Evolutionary conservation across 2,113 vertebrate genomes (phyloP).

Genomic region (Pseudorectes ferrugineus): DNA sequence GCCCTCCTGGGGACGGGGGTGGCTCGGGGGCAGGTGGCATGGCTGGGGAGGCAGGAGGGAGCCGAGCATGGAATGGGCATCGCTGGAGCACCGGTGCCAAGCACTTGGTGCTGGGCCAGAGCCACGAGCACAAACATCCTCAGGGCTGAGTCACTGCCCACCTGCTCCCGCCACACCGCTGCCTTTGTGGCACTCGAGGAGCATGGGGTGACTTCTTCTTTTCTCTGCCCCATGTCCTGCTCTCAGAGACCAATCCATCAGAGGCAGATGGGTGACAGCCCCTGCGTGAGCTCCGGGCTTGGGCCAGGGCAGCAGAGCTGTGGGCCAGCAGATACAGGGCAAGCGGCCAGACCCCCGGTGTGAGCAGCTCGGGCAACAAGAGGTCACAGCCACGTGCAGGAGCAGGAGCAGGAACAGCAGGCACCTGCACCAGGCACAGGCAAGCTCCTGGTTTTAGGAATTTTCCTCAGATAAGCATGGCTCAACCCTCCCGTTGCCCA

Average conservation of each 20-base stretch:
- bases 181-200: background rate
- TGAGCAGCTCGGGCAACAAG: background rate
- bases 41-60: background rate
- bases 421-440: background rate
- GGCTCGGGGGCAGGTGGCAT: background rate
- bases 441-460: background rate
- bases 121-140: background rate
- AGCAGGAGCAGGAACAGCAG: background rate
- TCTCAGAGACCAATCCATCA: background rate
- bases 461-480: background rate
- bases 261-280: background rate
- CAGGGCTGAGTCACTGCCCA: accelerated
- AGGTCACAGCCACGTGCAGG: background rate
- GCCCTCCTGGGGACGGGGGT: background rate
- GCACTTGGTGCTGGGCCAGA: background rate
- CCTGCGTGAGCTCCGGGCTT: background rate
- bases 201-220: accelerated
- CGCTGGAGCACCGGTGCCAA: background rate
- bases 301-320: background rate
- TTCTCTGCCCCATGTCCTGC: background rate
- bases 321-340: background rate
- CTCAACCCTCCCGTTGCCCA: accelerated
- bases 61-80: background rate
- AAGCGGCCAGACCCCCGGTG: accelerated
- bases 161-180: accelerated